Percentiles rank a stretch among this genome's conserved stretches.
These are phyloP conservation scores for Psammodynastes pulverulentus DNA, from an alignment of 2,113 vertebrate species.

Conservation along the genomic window DNA sequence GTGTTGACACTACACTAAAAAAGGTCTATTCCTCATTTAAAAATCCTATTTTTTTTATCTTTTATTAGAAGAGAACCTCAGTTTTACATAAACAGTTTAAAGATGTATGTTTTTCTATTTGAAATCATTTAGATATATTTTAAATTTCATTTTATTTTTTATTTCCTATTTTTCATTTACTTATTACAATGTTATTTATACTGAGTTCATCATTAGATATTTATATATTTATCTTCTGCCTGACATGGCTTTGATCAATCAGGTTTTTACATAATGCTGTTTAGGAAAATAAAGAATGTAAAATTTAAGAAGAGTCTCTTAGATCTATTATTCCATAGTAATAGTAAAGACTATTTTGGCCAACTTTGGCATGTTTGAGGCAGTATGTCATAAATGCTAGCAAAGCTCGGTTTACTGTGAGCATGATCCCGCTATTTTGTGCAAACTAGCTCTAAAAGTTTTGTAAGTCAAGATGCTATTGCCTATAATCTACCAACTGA, in stretches of 20 bases:
- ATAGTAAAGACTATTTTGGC: not conserved
- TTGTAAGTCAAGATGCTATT: not conserved
- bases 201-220: not conserved
- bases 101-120: not conserved
- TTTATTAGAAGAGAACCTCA: not conserved
- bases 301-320: not conserved
- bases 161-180: not conserved
- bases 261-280: not conserved
- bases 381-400: not conserved
- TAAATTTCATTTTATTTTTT: not conserved
- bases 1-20: not conserved
- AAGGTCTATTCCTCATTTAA: not conserved
- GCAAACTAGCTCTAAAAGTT: not conserved
- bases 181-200: not conserved
- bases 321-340: not conserved
- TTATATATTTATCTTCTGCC: not conserved
- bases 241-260: not conserved
- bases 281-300: not conserved
- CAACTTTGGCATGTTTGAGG: not conserved
- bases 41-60: not conserved
- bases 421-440: not conserved
- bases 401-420: not conserved
- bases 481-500: not conserved
- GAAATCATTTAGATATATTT: not conserved
- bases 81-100: not conserved